Conservation (phyloP, 2,888 invertebrate genomes). For the Chrysina gloriosa region DNA sequence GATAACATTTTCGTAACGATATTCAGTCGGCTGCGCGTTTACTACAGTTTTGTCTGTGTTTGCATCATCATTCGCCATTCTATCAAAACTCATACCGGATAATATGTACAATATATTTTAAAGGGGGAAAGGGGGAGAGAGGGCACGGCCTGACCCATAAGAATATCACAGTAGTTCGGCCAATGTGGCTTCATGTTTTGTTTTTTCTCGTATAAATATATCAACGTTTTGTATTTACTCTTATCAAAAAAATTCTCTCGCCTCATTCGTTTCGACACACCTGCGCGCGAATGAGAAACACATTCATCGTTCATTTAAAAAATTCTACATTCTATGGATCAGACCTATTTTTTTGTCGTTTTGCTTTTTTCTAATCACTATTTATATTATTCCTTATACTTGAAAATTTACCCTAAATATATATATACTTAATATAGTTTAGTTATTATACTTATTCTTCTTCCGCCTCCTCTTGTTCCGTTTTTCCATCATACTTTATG, state of each 20-base stretch:
- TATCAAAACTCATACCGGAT: constrained; percentile 41
- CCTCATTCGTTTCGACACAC: constrained; percentile 43
- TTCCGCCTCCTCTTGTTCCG: neutral
- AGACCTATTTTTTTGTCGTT: constrained; percentile 58
- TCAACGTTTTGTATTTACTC: constrained; percentile 42
- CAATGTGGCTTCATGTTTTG: constrained; percentile 57
- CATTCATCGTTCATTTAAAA: constrained; percentile 53
- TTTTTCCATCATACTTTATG: neutral
- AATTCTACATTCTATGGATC: constrained; percentile 65
- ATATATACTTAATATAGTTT: constrained; percentile 41
- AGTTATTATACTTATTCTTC: neutral
- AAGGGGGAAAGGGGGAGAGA: constrained; percentile 50
- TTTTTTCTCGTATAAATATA: constrained; percentile 51
- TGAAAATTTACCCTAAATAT: constrained; percentile 53
- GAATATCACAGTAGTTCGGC: constrained; percentile 65
- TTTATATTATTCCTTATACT: constrained; percentile 21
- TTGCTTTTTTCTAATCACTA: constrained; percentile 33
- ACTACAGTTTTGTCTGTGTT: constrained; percentile 47
- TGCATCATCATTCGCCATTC: constrained; percentile 20
- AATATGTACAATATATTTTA: constrained; percentile 35
- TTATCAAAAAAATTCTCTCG: constrained; percentile 29
- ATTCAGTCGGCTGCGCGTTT: constrained; percentile 32
- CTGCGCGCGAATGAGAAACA: constrained; percentile 47
- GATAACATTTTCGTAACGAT: constrained; percentile 14
- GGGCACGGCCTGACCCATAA: constrained; percentile 63